These are phyloP conservation scores for Sakesphorus luctuosus DNA, from an alignment of 2,113 vertebrate genomes.

Conservation along the genomic window DNA sequence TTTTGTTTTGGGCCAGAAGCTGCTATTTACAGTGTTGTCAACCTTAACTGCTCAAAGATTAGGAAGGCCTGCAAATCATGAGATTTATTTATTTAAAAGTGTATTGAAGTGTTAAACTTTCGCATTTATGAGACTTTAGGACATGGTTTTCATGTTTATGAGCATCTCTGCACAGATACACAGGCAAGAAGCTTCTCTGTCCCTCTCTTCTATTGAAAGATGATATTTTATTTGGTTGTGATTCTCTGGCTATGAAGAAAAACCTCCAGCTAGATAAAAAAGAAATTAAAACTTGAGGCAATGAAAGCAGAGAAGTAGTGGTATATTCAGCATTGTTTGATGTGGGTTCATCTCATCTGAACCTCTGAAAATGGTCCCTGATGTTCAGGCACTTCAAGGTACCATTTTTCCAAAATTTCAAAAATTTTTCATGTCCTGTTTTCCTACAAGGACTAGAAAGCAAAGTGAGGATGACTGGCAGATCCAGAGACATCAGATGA, in stretches of 20 bases:
- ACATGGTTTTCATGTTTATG: background rate
- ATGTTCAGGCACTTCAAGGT: background rate
- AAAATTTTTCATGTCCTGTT: background rate
- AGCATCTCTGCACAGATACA: background rate
- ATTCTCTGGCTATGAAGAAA: background rate
- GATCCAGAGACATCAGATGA: background rate
- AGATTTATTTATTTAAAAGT: background rate
- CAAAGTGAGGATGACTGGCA: background rate
- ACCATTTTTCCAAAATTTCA: background rate
- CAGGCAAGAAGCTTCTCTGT: background rate
- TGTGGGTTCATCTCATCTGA: background rate
- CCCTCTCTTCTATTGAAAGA: background rate
- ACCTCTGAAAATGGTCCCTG: background rate
- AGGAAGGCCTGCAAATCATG: background rate
- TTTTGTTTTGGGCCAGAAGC: background rate
- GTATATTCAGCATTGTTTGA: background rate
- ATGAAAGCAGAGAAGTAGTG: background rate
- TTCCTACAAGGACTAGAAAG: background rate
- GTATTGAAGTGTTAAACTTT: background rate
- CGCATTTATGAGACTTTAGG: background rate
- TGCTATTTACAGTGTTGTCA: background rate
- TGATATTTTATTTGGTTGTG: background rate
- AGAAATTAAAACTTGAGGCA: background rate
- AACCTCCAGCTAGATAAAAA: background rate
- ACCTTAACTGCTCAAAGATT: background rate